These are phyloP conservation scores for Astyanax mexicanus DNA, from an alignment of 2,797 vertebrate genomes.

Conservation along the genomic window DNA sequence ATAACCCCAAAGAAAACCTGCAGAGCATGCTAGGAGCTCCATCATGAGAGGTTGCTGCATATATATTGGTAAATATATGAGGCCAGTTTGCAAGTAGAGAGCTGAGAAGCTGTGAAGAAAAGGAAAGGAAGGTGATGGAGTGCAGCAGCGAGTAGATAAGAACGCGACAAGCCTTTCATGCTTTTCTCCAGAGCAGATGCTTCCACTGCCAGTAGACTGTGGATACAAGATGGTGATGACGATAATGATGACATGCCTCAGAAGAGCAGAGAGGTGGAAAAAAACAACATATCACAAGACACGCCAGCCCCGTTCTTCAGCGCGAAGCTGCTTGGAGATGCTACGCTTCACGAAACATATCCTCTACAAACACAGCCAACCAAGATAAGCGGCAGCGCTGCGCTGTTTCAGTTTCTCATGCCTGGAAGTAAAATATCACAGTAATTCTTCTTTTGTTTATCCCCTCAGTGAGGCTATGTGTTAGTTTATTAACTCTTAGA, in stretches of 20 bases:
- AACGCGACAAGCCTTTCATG: constrained; percentile 22
- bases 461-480: too few relatives aligned
- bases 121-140: neutral
- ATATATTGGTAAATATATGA: too few relatives aligned
- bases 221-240: constrained; percentile 27
- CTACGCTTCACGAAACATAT: neutral
- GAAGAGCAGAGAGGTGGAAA: constrained; percentile 2
- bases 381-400: neutral
- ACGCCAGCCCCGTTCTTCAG: neutral
- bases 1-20: too few relatives aligned
- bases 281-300: constrained; percentile 18
- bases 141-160: constrained; percentile 14
- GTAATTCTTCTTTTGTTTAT: neutral
- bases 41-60: too few relatives aligned
- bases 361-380: constrained; percentile 4
- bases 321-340: constrained; percentile 1
- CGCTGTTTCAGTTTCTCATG: neutral
- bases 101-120: neutral
- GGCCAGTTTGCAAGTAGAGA: neutral
- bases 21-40: too few relatives aligned
- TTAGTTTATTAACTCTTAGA: too few relatives aligned
- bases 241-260: constrained; percentile 42
- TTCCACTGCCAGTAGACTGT: constrained; percentile 22
- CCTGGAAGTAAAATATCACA: neutral
- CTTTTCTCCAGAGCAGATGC: constrained; percentile 36